phyloP scores from a whole-genome alignment of 2,113 vertebrate species.

The Cephalopterus ornatus region DNA sequence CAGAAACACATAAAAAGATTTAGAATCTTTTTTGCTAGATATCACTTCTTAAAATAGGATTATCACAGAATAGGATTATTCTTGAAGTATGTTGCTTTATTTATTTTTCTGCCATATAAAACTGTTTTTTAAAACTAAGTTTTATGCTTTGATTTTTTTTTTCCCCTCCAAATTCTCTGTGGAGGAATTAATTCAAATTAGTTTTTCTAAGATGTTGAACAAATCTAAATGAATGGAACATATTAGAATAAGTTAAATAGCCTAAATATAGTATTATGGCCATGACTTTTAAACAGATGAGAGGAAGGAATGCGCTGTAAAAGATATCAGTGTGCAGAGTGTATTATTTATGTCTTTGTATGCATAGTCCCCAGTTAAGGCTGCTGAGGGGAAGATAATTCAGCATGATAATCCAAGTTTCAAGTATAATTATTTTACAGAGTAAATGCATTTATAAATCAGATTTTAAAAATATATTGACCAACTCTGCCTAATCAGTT shows the following conservation, averaged over 20 bases:
- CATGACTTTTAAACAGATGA: neutral
- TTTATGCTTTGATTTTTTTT: neutral
- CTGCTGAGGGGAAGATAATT: neutral
- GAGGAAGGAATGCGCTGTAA: neutral
- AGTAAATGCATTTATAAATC: neutral
- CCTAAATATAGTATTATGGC: neutral
- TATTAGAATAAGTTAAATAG: neutral
- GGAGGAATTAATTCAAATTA: neutral
- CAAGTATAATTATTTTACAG: neutral
- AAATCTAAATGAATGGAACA: neutral
- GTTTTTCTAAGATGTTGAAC: neutral
- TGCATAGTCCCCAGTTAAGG: neutral
- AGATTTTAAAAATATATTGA: neutral
- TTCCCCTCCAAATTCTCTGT: neutral
- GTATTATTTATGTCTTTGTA: neutral
- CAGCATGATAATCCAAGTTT: neutral
- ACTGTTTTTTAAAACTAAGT: neutral
- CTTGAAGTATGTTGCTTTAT: neutral
- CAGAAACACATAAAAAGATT: neutral
- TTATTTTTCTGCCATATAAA: neutral
- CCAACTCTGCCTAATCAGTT: neutral
- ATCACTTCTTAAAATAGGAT: neutral
- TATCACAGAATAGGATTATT: neutral
- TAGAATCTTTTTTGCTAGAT: neutral
- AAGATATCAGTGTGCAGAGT: neutral